Percentiles rank a stretch among this genome's conserved stretches.
phyloP scores from a whole-genome alignment of 2,797 vertebrate genomes.

The Cossypha heuglini region DNA sequence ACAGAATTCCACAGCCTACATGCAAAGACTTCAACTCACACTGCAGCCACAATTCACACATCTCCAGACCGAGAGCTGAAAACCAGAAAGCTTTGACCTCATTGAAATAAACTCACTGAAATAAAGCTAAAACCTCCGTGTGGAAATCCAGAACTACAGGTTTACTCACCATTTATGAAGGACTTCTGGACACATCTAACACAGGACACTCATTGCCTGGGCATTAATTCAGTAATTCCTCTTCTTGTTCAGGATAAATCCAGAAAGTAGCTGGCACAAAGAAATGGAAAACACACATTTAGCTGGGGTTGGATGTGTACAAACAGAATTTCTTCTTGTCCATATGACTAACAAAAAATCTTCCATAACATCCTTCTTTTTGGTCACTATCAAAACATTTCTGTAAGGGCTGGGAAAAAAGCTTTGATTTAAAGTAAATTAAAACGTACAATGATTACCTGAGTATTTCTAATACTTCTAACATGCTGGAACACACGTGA shows the following conservation, averaged over 20 bases:
- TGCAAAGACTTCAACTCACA: not conserved
- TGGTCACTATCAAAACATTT: not conserved
- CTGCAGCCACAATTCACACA: not conserved
- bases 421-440: not conserved
- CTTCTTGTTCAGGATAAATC: not conserved
- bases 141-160: not conserved
- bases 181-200: not conserved
- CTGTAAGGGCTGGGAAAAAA: not conserved
- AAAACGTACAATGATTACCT: not conserved
- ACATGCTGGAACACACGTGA: not conserved
- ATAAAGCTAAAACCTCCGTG: not conserved
- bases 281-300: not conserved
- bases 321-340: not conserved
- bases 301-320: not conserved
- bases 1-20: not conserved
- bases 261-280: constrained; percentile 22
- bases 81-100: not conserved
- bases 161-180: not conserved
- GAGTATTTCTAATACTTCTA: not conserved
- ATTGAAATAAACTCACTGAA: not conserved
- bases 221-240: not conserved
- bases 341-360: not conserved
- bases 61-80: not conserved
- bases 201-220: not conserved
- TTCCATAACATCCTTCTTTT: not conserved